Evolutionary conservation across 2,888 invertebrate species (phyloP).

Genomic region (Lamellibrachia satsuma): DNA sequence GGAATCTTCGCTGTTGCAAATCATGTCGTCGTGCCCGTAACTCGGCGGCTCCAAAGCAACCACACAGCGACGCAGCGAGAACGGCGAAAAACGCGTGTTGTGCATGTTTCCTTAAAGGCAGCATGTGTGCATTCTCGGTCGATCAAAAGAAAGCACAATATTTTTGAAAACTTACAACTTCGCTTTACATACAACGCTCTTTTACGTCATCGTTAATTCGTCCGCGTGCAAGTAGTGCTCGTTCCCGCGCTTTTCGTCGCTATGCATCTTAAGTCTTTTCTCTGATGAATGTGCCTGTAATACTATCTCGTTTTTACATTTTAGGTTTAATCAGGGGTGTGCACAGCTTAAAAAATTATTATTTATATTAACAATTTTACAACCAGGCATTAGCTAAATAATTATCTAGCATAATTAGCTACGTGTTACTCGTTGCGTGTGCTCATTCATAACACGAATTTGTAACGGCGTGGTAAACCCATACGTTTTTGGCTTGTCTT

Average conservation of each 20-base stretch:
- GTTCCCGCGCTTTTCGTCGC: not conserved
- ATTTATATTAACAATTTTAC: too few species aligned
- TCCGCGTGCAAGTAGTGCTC: not conserved
- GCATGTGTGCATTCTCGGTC: not conserved
- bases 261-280: not conserved
- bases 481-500: too few species aligned
- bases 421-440: too few species aligned
- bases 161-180: not conserved
- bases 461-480: too few species aligned
- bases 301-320: too few species aligned
- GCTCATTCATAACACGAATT: too few species aligned
- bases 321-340: too few species aligned
- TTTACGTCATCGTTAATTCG: not conserved
- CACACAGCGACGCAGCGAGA: not conserved
- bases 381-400: too few species aligned
- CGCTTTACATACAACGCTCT: not conserved
- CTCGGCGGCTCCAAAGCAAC: not conserved
- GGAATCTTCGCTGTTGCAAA: not conserved
- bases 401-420: too few species aligned
- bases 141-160: constrained; percentile 1
- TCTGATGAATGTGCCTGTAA: too few species aligned
- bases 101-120: not conserved
- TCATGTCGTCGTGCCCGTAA: not conserved
- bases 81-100: not conserved
- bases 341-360: too few species aligned